Base-by-base conservation (phyloP, 2,797 vertebrate species). In the Sebastes aleutianus region DNA sequence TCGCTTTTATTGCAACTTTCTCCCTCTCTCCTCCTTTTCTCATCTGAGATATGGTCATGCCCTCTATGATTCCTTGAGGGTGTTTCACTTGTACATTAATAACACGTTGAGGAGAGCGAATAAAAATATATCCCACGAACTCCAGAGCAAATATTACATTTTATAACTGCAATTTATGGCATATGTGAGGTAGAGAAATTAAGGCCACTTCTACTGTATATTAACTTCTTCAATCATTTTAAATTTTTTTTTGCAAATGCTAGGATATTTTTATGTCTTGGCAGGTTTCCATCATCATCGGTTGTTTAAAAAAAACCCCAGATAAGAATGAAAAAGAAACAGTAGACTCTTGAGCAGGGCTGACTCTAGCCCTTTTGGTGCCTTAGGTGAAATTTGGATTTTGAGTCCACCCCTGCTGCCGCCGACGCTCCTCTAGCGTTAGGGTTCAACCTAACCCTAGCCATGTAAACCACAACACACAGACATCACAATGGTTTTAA, bases 1-100 rank as follows among this genome's bases (percentile, higher is more conserved):
- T 85, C 18, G 74, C 64, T 91, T 94, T 93, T 91, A 94, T 94
- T 93, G 85, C 91, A 86, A 88, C 88, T 89, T 91, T 91, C 83
- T 86, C 75, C 70, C 68, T 78, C 29, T 64, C 58, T 36, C 16
- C 31, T 73, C 62, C 36, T 78, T 80, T 77, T 87, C 80, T 93
- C 80, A 85, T 91, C 80, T 61, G 22, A 86, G 83, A 91, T 84
- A 70, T 82, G 82, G 81, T 39, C 84, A 39, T 89, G 88, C 80
- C 86, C 85, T 90, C 84, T 73, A 3, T 74, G 82, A 78, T 85
- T 89, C 82, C 85, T 84, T 69, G 9, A 87, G 87, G 86, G 74
- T 75, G 47, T 90, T 90, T 88, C 78, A 76, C 80, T 92, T 78
- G 47, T 74, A 71, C 84, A 86, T 93, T 89, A 85, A 91, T 82